These are phyloP conservation scores for Coleophora deauratella DNA, from an alignment of 2,888 invertebrate species.

Conservation along the genomic window DNA sequence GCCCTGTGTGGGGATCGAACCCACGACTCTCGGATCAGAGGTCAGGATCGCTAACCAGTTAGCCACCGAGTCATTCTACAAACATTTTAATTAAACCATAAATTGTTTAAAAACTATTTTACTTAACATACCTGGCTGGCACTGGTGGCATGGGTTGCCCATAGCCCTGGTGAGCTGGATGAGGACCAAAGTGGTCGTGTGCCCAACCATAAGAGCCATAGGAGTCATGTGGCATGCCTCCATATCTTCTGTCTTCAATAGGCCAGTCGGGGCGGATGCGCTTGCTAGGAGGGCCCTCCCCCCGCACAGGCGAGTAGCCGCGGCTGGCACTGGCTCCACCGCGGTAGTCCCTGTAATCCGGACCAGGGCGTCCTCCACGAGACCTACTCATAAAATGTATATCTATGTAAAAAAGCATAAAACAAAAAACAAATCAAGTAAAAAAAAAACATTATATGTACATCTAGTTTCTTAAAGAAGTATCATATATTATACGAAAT, in stretches of 20 bases:
- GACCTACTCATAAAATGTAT: conserved; percentile 28
- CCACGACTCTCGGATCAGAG: no score
- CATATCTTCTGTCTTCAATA: conserved; percentile 64
- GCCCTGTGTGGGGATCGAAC: no score
- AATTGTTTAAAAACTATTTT: not conserved
- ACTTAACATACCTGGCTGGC: conserved; percentile 50
- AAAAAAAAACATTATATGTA: no score
- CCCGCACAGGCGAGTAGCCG: conserved; percentile 84
- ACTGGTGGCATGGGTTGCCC: conserved; percentile 72
- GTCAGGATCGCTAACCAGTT: no score
- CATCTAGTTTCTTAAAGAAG: no score
- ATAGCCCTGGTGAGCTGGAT: conserved; percentile 76
- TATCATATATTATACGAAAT: no score
- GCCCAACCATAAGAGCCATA: conserved; percentile 73
- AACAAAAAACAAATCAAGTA: no score
- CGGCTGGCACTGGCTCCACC: conserved; percentile 79
- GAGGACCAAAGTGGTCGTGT: conserved; percentile 70
- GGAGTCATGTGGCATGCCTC: conserved; percentile 66
- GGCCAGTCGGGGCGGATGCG: conserved; percentile 84
- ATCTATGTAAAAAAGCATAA: no score
- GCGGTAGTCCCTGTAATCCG: conserved; percentile 86
- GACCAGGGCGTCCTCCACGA: conserved; percentile 80
- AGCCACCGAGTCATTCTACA: no score
- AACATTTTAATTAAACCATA: no score
- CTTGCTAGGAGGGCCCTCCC: conserved; percentile 84